These are phyloP conservation scores for Tenthredo amoena DNA, from an alignment of 2,888 invertebrate genomes.

Conservation along the genomic window DNA sequence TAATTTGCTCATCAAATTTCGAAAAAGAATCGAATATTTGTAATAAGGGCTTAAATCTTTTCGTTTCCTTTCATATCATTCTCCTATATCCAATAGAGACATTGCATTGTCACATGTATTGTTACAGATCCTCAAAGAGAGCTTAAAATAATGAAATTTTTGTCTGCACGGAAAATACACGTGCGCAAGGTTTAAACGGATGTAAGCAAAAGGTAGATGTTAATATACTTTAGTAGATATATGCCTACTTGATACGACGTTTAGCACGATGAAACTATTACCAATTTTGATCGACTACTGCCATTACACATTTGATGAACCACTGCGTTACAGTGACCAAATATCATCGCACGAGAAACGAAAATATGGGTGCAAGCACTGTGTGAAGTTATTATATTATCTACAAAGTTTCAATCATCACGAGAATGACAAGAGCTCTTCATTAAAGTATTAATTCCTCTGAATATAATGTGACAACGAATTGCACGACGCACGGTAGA, in stretches of 20 bases:
- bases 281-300: not conserved
- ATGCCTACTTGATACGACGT: not conserved
- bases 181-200: conserved; percentile 16
- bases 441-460: not conserved
- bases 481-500: conserved; percentile 45
- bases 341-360: not conserved
- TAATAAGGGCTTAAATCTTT: not conserved
- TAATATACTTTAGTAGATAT: conserved; percentile 4
- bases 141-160: not conserved
- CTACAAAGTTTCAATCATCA: not conserved
- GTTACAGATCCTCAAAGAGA: not conserved
- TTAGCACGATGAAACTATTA: not conserved
- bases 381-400: not conserved
- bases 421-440: not conserved
- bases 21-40: not conserved
- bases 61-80: too few relatives aligned
- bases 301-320: not conserved
- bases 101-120: not conserved
- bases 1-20: not conserved
- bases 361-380: not conserved
- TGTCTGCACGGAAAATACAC: not conserved
- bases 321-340: not conserved
- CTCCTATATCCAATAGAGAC: not conserved
- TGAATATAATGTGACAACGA: not conserved
- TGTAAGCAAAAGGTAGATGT: not conserved